Conservation (phyloP, 2,113 vertebrate species). For the Columba janthina region DNA sequence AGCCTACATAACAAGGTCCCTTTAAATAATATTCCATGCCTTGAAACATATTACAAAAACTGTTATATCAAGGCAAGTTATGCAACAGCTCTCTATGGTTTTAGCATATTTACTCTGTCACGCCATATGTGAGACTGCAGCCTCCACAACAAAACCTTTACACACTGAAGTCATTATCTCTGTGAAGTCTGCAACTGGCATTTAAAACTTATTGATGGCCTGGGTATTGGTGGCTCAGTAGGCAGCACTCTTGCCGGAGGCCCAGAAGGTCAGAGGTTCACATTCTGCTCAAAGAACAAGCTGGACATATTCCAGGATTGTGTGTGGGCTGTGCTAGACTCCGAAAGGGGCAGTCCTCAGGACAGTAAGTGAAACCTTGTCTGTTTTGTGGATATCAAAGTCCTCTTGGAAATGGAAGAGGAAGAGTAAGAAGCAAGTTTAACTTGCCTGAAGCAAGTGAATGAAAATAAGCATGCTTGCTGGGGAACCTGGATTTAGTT, state of each 20-base stretch:
- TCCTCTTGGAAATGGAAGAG: conserved; percentile 17
- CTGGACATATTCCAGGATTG: conserved; percentile 51
- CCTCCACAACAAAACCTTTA: conserved; percentile 50
- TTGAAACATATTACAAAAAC: conserved; percentile 60
- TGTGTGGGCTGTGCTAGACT: conserved; percentile 50
- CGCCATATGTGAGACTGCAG: conserved; percentile 19
- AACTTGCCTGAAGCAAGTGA: background rate
- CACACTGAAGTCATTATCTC: conserved; percentile 62
- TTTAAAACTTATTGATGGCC: conserved; percentile 63
- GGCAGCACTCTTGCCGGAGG: conserved; percentile 59
- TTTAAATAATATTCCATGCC: conserved; percentile 65
- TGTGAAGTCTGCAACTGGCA: conserved; percentile 57
- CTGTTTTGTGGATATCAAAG: conserved; percentile 17
- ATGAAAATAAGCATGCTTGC: background rate
- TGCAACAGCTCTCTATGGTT: conserved; percentile 37
- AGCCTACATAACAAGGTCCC: conserved; percentile 40
- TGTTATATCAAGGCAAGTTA: conserved; percentile 62
- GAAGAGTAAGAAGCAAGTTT: background rate
- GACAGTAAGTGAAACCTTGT: conserved; percentile 25
- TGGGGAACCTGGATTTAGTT: background rate
- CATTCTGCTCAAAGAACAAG: conserved; percentile 52
- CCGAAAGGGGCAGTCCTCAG: conserved; percentile 13
- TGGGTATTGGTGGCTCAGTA: conserved; percentile 60
- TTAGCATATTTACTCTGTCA: conserved; percentile 56
- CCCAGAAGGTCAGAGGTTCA: conserved; percentile 57